A percentile compares a stretch with the other conserved stretches of the same genome.
These are phyloP conservation scores for Numenius arquata DNA, from an alignment of 2,113 vertebrate species.

Conservation along the genomic window DNA sequence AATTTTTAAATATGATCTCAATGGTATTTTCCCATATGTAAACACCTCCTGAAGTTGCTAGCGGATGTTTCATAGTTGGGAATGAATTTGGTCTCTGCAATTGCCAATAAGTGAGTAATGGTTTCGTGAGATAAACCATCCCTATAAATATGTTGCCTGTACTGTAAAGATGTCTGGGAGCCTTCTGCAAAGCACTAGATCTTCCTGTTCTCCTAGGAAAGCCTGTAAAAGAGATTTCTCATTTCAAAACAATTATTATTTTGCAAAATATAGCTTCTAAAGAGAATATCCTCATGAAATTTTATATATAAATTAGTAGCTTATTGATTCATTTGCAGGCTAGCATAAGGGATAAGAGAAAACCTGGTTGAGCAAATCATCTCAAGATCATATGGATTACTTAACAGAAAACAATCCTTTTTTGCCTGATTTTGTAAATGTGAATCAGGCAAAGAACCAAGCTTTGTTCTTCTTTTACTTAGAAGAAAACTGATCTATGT, in stretches of 20 bases:
- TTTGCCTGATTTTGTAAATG: background rate
- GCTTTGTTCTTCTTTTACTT: background rate
- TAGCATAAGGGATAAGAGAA: background rate
- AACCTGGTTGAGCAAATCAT: background rate
- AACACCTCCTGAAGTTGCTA: background rate
- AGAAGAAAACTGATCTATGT: background rate
- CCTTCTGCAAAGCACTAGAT: background rate
- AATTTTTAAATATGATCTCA: background rate
- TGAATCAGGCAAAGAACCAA: background rate
- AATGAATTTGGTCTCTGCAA: background rate
- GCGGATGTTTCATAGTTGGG: background rate
- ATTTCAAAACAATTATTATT: background rate
- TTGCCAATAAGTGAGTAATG: background rate
- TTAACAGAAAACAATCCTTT: background rate
- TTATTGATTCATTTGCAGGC: background rate
- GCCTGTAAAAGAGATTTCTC: background rate
- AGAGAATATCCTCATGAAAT: background rate
- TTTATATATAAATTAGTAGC: background rate
- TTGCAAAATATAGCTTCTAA: background rate
- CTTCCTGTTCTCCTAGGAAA: background rate
- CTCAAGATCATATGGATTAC: background rate
- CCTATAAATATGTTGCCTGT: background rate
- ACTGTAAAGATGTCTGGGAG: background rate
- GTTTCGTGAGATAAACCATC: background rate
- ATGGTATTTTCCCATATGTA: background rate